Base-by-base conservation (phyloP, 1,140 invertebrate species). In the Pseudomyrmex gracilis region DNA sequence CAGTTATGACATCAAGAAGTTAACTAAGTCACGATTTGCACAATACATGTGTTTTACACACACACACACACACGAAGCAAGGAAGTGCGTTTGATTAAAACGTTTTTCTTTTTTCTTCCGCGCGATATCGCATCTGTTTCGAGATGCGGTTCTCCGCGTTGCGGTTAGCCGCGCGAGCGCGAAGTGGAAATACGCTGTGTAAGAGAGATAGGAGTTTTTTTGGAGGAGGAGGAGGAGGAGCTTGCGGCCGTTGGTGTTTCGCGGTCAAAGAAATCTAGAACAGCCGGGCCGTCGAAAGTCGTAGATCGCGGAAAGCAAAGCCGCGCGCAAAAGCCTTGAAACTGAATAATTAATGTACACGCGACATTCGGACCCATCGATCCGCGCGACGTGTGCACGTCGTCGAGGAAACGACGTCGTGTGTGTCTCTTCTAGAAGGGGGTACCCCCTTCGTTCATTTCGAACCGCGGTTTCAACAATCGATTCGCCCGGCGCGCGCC, bases 281-380 rank as follows among this genome's bases (percentile, higher is more conserved):
- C 64, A 15, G 34, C 34, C 34, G 34, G 34, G 34, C 43, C 64
- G 34, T 20, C 64, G 53, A 80, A 80, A 71, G 53, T 80, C 58
- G 43, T 58, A 55, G 9, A 17, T 55, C 55, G 45, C 22, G 49
- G 61, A 45, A 22, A 71, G 76, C 15, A 15, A 34, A 80, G 20
- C 20, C 58, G 53, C 43, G 43, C 45, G 43, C 43, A 20, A 13
- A 7, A 73, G 20, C 61, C 47, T 64, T 64, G 57, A 61, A 77
- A 73, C 66, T 84, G 63, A 90, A 89, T 90, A 88, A 89, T 84
- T 55, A 85, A 90, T 85, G 60, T 63, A 13, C n/a, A 49, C 43
- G 49, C 74, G 53, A 12, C 66, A 80, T 60, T 80, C 66, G 55
- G 53, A 49, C 9, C 8, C 66, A 70, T 80, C 66, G 76, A 70